Base-by-base conservation (phyloP, 2,797 vertebrate genomes). In the Poeciliopsis infans region DNA sequence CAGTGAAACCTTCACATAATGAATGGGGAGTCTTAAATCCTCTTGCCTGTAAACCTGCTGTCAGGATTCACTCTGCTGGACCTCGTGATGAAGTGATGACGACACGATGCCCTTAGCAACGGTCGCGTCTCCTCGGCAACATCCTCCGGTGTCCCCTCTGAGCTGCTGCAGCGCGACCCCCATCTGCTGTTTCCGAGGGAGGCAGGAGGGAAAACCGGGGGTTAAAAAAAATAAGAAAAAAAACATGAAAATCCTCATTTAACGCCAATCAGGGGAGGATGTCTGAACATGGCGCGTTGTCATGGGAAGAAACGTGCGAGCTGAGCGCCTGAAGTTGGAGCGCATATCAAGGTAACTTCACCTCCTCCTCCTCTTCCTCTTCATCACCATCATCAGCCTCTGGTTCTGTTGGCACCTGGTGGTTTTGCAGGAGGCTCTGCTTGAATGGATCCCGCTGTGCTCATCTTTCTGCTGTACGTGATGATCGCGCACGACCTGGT, bases 401-500 rank as follows among this genome's bases (percentile, higher is more conserved):
- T 23, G 20, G n/a, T 66, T 23, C 47, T 28, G 49, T 20, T 11
- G 64, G 33, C 77, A 77, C 72, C 85, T 74, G 72, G 81, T 39
- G 68, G 16, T 23, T 68, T 49, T 8, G 73, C 79, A 7, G 57
- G 31, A 1, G 47, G 70, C 33, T 76, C 72, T 25, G 81, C 12
- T 10, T 89, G 92, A 0, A 98, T 97, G 96, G 97, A 97, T 87
- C 97, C 97, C 59, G 93, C 95, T 45, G 92, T 97, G 93, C 96
- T 97, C 66, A 97, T 97, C 88, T 96, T 97, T 85, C 95, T 97
- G 0, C 94, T 97, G 5, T 98, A 98, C 2, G 78, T 97, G 83
- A 96, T 97, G 96, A 98, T 98, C 81, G 96, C 97, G 20, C 97
- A 97, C 69, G 97, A 97, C 88, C 92, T 98, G 90, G 93, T 97